A percentile compares a stretch with the other conserved stretches of the same genome.
Evolutionary conservation across 2,888 invertebrate species (phyloP).

Genomic region (Drosophila antonietae): DNA sequence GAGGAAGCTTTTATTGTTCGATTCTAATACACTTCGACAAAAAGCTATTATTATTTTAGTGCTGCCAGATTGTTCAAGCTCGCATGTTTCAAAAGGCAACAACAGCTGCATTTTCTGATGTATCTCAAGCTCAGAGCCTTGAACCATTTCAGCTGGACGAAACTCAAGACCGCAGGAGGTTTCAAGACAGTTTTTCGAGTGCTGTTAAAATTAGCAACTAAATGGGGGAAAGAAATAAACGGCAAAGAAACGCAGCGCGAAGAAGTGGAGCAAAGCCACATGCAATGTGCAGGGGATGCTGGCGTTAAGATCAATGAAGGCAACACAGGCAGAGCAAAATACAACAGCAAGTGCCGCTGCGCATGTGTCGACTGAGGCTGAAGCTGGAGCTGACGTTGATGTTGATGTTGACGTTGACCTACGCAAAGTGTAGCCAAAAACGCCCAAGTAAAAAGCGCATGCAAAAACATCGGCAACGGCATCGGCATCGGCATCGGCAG

Average conservation of each 20-base stretch:
- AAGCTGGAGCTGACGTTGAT: constrained; percentile 15
- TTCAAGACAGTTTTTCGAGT: constrained; percentile 63
- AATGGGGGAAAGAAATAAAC: constrained; percentile 35
- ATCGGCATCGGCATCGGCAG: constrained; percentile 61
- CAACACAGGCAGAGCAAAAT: constrained; percentile 39
- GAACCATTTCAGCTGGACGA: constrained; percentile 64
- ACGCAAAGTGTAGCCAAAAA: constrained; percentile 76
- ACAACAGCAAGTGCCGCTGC: constrained; percentile 48
- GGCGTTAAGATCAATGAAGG: constrained; percentile 76
- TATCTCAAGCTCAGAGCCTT: constrained; percentile 29
- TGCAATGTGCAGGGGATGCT: constrained; percentile 59
- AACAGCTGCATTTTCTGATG: constrained; percentile 50
- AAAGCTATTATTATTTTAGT: background rate
- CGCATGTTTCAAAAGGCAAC: constrained; percentile 3
- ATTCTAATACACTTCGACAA: constrained; percentile 18
- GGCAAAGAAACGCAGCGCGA: constrained; percentile 19
- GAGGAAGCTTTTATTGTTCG: constrained; percentile 5
- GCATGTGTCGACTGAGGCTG: constrained; percentile 66
- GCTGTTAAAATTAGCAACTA: constrained; percentile 76
- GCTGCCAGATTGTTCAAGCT: constrained; percentile 15
- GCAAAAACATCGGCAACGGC: constrained; percentile 59
- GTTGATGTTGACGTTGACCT: constrained; percentile 76
- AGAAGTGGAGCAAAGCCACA: constrained; percentile 47
- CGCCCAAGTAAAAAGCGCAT: constrained; percentile 54
- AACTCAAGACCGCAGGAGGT: constrained; percentile 80